phyloP scores from a whole-genome alignment of 2,797 vertebrate genomes.

The Sitta carolinensis region DNA sequence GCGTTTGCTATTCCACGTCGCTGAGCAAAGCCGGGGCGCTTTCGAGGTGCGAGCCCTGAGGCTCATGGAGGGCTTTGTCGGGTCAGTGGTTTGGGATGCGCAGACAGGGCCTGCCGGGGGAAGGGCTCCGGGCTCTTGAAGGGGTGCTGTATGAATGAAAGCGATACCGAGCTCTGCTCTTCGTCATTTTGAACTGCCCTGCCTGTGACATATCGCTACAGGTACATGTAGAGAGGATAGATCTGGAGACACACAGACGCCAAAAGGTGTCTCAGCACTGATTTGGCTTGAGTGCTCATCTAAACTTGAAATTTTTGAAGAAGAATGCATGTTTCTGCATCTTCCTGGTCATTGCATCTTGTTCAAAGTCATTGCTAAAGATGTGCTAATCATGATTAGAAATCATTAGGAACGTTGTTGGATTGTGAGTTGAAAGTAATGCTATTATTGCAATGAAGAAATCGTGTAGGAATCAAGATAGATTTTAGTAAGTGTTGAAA shows the following conservation, averaged over 20 bases:
- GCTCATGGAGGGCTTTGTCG: accelerated
- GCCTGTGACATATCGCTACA: accelerated
- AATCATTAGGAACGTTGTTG: not conserved
- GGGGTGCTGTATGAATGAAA: not conserved
- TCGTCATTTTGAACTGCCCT: accelerated
- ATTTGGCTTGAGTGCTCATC: not conserved
- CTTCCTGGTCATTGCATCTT: not conserved
- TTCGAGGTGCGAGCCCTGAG: not conserved
- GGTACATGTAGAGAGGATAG: not conserved
- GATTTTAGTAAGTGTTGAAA: not conserved
- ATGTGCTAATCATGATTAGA: not conserved
- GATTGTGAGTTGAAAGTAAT: not conserved
- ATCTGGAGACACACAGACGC: not conserved
- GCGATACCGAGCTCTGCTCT: accelerated
- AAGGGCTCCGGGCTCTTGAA: accelerated
- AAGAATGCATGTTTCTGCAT: not conserved
- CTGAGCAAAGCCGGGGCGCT: not conserved
- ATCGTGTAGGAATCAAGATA: not conserved
- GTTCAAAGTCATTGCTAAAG: not conserved
- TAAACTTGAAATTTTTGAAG: not conserved
- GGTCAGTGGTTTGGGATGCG: not conserved
- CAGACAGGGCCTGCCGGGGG: not conserved
- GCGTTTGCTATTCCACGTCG: not conserved
- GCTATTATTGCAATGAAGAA: not conserved
- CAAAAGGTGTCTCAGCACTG: not conserved